phyloP scores from a whole-genome alignment of 1,140 invertebrate species.

The Phthorimaea operculella region DNA sequence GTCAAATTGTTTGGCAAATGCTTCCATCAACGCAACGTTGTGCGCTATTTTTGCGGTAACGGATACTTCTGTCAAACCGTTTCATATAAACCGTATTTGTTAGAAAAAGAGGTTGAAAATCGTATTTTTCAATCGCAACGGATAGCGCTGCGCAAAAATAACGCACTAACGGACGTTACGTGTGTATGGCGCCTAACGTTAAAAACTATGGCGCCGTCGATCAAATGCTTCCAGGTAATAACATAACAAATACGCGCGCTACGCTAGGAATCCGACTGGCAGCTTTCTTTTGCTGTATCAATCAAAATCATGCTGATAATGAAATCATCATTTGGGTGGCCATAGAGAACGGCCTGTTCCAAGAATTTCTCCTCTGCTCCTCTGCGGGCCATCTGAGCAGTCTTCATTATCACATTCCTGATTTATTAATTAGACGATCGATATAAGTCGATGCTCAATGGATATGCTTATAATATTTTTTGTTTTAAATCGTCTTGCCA shows the following conservation, averaged over 20 bases:
- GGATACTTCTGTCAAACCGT: no score
- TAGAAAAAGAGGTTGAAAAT: no score
- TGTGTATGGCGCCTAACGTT: conserved; percentile 14
- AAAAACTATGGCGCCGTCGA: conserved; percentile 63
- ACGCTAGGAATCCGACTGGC: conserved; percentile 55
- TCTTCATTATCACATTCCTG: conserved; percentile 62
- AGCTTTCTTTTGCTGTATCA: conserved; percentile 62
- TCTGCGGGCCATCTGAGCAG: conserved; percentile 29
- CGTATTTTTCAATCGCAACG: no score
- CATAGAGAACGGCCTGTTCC: conserved; percentile 55
- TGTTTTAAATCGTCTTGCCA: no score
- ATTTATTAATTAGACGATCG: conserved; percentile 63
- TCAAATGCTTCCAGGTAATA: conserved; percentile 66
- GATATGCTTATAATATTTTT: no score
- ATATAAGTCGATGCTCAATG: conserved; percentile 12
- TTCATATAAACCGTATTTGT: no score
- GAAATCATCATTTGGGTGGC: conserved; percentile 68
- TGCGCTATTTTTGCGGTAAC: no score
- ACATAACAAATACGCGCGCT: conserved; percentile 56
- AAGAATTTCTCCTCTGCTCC: conserved; percentile 37
- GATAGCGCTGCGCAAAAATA: no score
- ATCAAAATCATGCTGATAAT: conserved; percentile 68
- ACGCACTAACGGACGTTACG: no score
- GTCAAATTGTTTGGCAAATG: no score
- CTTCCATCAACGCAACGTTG: no score